Base-by-base conservation (phyloP, 2,888 invertebrate genomes). In the Tiphia femorata region DNA sequence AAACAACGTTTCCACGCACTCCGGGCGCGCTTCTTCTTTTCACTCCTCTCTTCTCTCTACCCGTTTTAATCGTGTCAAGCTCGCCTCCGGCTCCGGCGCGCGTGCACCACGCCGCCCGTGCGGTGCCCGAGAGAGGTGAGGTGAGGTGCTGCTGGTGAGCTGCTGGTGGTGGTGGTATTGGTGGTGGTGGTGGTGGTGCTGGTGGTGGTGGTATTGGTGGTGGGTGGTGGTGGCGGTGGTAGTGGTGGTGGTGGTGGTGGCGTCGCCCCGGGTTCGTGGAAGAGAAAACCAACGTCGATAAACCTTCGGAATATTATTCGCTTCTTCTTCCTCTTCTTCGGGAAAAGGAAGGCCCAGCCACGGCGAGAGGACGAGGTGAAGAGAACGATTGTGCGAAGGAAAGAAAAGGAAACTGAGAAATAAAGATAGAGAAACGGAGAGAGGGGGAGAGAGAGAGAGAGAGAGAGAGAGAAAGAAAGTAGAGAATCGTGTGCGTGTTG, bases 31-130 rank as follows among this genome's bases (percentile, higher is more conserved):
- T 38, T 29, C 56, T 67, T 62, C 47, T 21, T 10, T 58, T 25
- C 35, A 23, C 68, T 57, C 56, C 60, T 72, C 58, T 57, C 51
- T 50, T 49, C n/a, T 12, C 35, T 51, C n/a, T 30, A 37, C 42
- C 14, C 20, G 25, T 20, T 17, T 17, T 23, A n/a, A 16, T 16
- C n/a, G n/a, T n/a, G n/a, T n/a, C n/a, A n/a, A n/a, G 7, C 29
- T 47, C 41, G 41, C 23, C 33, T 16, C 40, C 20, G 21, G 14
- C 37, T n/a, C 41, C 12, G 12, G 25, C 4, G 35, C 29, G 21
- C 25, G 37, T 19, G 19, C 14, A 16, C 14, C n/a, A n/a, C n/a
- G n/a, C n/a, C n/a, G n/a, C n/a, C n/a, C n/a, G n/a, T n/a, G n/a
- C 8, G 33, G 33, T 33, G 33, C 14, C 14, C n/a, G 8, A 10